Evolutionary conservation across 2,888 invertebrate genomes (phyloP), one percentile per base, ranked within the genome.

Genomic region (Dryocosmus kuriphilus): DNA sequence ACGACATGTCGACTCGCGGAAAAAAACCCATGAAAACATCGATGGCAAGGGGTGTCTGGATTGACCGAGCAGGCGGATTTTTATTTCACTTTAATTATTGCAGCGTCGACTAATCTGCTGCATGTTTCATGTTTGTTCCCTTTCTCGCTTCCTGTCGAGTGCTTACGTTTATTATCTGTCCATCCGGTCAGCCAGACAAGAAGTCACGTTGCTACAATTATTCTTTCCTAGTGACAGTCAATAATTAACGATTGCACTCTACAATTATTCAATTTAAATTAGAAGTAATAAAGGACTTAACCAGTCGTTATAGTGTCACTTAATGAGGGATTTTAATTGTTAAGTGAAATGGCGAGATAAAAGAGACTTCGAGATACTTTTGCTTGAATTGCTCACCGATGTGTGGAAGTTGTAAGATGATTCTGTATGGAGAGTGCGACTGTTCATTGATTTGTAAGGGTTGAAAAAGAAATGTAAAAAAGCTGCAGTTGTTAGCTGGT

Each of bases 31-130:
- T 71, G 30, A 85, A 85, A 82, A 81, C 63, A 79, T 79, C 75
- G 41, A 78, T 75, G 62, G 77, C 57, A 74, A 57, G 65, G 27
- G 80, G 78, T 78, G 76, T 75, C 76, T 78, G 77, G 79, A 85
- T 88, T 87, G 87, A 89, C 87, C 71, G 87, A 86, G 83, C 82
- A 84, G 80, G 84, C 83, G 85, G 86, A 89, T 88, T 89, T 90
- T 90, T 89, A 89, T 88, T 88, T 86, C 86, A 84, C 84, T 89
- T 90, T 89, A 90, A 90, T 90, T 89, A 89, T 89, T 86, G 87
- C 85, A 84, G 85, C 85, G 87, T 82, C 81, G 83, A 85, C 83
- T 88, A 88, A 88, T 88, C 87, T 85, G 83, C 76, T 78, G 78
- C 83, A 81, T 80, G 84, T 82, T 83, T 81, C 81, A 73, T 78